These are phyloP conservation scores for Seriola quinqueradiata DNA, from an alignment of 2,113 vertebrate genomes.

Conservation along the genomic window DNA sequence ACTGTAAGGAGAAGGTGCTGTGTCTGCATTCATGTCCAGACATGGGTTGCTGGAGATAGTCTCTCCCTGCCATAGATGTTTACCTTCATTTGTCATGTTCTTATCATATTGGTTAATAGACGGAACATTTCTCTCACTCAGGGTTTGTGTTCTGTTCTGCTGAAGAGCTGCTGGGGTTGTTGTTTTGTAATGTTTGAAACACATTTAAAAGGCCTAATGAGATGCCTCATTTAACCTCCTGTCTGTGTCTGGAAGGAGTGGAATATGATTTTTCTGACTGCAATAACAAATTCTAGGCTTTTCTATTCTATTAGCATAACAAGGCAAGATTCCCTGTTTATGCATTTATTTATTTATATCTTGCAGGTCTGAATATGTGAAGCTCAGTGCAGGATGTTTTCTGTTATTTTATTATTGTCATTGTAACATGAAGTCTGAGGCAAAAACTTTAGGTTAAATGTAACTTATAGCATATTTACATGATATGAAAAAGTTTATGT, in stretches of 20 bases:
- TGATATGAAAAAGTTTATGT: neutral
- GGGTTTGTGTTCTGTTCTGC: conserved; percentile 4
- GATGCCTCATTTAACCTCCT: conserved; percentile 34
- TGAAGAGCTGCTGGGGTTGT: conserved; percentile 20
- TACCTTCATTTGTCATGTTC: conserved; percentile 18
- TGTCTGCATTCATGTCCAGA: neutral
- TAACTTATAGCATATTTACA: neutral
- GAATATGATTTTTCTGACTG: conserved; percentile 26
- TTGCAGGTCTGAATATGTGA: neutral
- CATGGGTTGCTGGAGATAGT: conserved; percentile 5
- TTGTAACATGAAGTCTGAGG: neutral
- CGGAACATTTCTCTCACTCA: conserved; percentile 25
- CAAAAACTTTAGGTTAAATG: neutral
- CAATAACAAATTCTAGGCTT: conserved; percentile 2
- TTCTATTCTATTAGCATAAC: conserved; percentile 28
- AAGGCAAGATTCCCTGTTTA: neutral
- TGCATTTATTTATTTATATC: conserved; percentile 16
- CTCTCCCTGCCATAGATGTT: neutral
- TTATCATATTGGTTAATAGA: conserved; percentile 14
- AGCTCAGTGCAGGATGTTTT: neutral
- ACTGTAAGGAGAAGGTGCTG: neutral
- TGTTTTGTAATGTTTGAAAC: conserved; percentile 39
- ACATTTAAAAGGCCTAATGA: conserved; percentile 51
- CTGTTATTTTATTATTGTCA: neutral
- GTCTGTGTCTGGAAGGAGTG: neutral